phyloP scores from a whole-genome alignment of 2,113 vertebrate genomes.

The Diadophis punctatus region DNA sequence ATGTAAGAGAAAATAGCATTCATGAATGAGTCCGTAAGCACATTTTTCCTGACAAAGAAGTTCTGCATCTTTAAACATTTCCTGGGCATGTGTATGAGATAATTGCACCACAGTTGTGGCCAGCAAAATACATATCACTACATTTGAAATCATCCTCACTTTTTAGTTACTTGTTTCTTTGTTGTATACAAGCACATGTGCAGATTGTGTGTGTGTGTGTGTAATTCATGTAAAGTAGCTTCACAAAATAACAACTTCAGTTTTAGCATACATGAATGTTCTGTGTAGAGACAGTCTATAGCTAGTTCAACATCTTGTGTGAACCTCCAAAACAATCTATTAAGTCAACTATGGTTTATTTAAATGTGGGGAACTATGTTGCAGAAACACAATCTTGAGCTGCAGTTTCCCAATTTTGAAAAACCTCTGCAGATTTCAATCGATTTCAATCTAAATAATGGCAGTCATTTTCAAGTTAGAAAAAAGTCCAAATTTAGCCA shows the following conservation, averaged over 20 bases:
- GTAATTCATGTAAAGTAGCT: not conserved
- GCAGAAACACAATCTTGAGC: constrained; percentile 16
- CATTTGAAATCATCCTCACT: constrained; percentile 31
- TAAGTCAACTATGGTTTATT: not conserved
- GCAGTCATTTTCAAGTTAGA: constrained; percentile 15
- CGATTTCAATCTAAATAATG: not conserved
- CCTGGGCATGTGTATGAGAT: constrained; percentile 32
- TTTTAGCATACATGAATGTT: not conserved
- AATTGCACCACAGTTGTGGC: constrained; percentile 29
- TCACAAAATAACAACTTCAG: not conserved
- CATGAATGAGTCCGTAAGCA: constrained; percentile 19
- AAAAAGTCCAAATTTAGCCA: constrained; percentile 8
- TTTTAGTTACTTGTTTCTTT: constrained; percentile 29
- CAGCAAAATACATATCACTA: constrained; percentile 27
- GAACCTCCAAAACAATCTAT: not conserved
- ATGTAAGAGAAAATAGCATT: not conserved
- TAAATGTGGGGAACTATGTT: not conserved
- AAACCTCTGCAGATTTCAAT: not conserved
- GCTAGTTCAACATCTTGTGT: not conserved
- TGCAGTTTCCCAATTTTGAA: rapidly evolving
- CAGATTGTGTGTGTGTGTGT: not conserved
- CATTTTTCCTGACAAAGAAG: constrained; percentile 19
- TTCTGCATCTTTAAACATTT: constrained; percentile 26
- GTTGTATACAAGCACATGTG: not conserved
- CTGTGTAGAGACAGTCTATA: not conserved